Conservation (phyloP, 2,797 vertebrate species). For the Cuculus canorus region DNA sequence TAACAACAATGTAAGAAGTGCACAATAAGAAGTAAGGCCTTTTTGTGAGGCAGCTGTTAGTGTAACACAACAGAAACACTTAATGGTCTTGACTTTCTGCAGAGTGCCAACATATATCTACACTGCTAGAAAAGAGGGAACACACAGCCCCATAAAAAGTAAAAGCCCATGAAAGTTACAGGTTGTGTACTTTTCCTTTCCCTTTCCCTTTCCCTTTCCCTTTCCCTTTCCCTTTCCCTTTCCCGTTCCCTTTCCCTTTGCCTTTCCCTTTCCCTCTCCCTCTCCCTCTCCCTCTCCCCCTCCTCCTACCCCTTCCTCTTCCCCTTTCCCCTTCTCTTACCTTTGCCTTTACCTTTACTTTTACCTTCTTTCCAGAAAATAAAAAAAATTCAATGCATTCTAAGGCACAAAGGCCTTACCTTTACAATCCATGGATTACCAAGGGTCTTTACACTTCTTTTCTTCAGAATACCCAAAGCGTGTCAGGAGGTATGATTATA, state of each 20-base stretch:
- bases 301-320: too few species aligned
- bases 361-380: not conserved
- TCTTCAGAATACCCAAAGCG: not conserved
- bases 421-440: not conserved
- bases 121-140: not conserved
- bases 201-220: not conserved
- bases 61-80: not conserved
- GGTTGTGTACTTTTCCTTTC: not conserved
- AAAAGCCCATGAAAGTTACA: not conserved
- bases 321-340: too few species aligned
- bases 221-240: not conserved
- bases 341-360: not conserved
- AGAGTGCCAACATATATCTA: not conserved
- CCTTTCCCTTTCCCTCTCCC: fast-evolving
- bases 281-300: too few species aligned
- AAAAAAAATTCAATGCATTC: not conserved
- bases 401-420: not conserved
- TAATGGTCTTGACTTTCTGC: not conserved
- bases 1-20: not conserved
- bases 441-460: not conserved
- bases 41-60: not conserved
- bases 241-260: not conserved
- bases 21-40: not conserved
- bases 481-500: not conserved
- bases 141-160: not conserved